These are phyloP conservation scores for Trachurus trachurus DNA, from an alignment of 2,797 vertebrate species.

Conservation along the genomic window DNA sequence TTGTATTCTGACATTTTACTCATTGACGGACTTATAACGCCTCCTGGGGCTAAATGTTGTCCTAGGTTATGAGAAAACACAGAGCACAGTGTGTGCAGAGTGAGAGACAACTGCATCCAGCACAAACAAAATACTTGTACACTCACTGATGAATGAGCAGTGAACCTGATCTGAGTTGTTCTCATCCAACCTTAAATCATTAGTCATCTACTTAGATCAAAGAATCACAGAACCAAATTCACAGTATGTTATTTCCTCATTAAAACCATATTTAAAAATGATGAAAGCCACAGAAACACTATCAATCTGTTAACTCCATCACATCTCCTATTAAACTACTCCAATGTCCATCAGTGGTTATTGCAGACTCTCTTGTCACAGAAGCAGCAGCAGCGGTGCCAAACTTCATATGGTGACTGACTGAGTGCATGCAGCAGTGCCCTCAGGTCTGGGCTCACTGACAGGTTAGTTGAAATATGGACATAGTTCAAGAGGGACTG, in stretches of 20 bases:
- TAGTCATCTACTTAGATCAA: not conserved
- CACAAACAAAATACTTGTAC: not conserved
- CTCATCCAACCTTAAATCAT: not conserved
- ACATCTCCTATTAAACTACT: not conserved
- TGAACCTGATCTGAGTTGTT: not conserved
- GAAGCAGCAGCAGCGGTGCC: constrained; percentile 7
- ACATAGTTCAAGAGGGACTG: constrained; percentile 25
- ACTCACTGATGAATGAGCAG: not conserved
- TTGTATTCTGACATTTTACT: not conserved
- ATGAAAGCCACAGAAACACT: not conserved
- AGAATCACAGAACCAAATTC: not conserved
- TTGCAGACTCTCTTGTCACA: not conserved
- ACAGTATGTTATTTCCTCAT: not conserved
- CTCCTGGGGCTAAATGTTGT: not conserved
- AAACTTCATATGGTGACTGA: constrained; percentile 16
- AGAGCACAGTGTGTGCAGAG: not conserved
- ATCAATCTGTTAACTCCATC: not conserved
- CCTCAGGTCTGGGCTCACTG: constrained; percentile 28
- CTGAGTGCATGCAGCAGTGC: constrained; percentile 19
- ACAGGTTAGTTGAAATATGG: constrained; percentile 54
- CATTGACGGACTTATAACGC: not conserved
- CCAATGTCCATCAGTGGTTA: not conserved
- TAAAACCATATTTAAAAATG: not conserved
- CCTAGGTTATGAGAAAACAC: not conserved
- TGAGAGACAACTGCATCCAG: not conserved